Base-by-base conservation (phyloP, 2,888 invertebrate species). In the Mesodorylaimus sp. region DNA sequence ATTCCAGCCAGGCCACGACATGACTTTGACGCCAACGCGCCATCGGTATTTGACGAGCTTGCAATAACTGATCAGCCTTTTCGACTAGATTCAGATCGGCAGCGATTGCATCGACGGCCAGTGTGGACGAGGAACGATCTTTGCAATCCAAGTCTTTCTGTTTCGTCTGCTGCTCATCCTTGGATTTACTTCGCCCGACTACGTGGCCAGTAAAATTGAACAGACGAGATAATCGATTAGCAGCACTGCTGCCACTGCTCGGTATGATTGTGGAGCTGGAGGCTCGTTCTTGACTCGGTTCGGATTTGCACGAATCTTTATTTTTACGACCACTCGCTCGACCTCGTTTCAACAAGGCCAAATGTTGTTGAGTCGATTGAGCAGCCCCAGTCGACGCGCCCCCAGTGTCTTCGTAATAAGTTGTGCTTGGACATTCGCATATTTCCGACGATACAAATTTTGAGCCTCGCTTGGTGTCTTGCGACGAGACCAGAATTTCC, bases 1-100 rank as follows among this genome's bases (percentile, higher is more conserved):
- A 79, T 68, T 89, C 89, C 47, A 91, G 73, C 89, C 89, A 91
- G 1, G 89, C 87, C 38, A 88, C 76, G 49, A 91, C 87, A 53
- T 87, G 87, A 0, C 85, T 82, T 16, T 89, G 86, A 52, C 85
- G 76, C 89, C 89, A 91, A 62, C 84, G 74, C 53, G 84, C 81
- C 72, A 89, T 80, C 5, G 87, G 86, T 52, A 85, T 60, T 7
- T 74, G 47, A 78, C 80, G 37, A 77, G 82, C 45, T 67, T 87
- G 86, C 28, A 86, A 77, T 39, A 89, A 71, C 44, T 78, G 67
- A 52, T 77, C 69, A 32, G 85, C 75, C 58, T 84, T 83, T 64
- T 83, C 82, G 48, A 81, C 79, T 60, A 77, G 78, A 79, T 80
- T 73, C 69, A 82, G 13, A 24, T 74, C 72, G n/a, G 27, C 51